These are phyloP conservation scores for Pyrgilauda ruficollis DNA, from an alignment of 2,113 vertebrate species.

Conservation along the genomic window DNA sequence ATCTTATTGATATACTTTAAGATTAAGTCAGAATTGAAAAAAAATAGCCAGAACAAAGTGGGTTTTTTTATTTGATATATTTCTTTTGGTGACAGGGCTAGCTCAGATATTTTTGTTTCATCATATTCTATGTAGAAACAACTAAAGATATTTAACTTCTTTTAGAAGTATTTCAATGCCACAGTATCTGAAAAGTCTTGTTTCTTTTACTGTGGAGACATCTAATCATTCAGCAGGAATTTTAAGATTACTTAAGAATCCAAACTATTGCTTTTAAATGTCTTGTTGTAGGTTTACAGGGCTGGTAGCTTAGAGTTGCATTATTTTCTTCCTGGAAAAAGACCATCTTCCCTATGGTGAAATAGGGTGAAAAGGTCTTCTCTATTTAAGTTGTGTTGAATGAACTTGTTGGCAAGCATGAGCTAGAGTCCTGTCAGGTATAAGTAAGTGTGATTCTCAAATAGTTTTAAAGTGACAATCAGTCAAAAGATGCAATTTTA, in stretches of 20 bases:
- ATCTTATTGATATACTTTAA: neutral
- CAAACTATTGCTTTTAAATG: neutral
- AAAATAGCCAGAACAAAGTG: neutral
- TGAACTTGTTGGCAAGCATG: neutral
- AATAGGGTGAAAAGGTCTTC: neutral
- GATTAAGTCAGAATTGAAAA: neutral
- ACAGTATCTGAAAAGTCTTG: neutral
- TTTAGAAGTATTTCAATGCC: neutral
- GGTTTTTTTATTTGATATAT: neutral
- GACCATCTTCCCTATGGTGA: neutral
- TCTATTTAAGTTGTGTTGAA: neutral
- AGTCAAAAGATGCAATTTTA: neutral
- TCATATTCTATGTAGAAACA: neutral
- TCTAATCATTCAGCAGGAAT: neutral
- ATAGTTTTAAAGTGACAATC: neutral
- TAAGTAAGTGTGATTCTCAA: neutral
- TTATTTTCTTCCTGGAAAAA: neutral
- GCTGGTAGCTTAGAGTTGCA: neutral
- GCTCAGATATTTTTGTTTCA: neutral
- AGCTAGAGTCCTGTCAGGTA: neutral
- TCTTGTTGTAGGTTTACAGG: neutral
- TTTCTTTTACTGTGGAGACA: neutral
- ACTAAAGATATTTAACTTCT: neutral
- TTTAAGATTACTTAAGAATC: neutral
- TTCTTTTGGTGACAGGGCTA: neutral